Conservation (phyloP, 1,140 invertebrate species). For the Apis cerana region DNA sequence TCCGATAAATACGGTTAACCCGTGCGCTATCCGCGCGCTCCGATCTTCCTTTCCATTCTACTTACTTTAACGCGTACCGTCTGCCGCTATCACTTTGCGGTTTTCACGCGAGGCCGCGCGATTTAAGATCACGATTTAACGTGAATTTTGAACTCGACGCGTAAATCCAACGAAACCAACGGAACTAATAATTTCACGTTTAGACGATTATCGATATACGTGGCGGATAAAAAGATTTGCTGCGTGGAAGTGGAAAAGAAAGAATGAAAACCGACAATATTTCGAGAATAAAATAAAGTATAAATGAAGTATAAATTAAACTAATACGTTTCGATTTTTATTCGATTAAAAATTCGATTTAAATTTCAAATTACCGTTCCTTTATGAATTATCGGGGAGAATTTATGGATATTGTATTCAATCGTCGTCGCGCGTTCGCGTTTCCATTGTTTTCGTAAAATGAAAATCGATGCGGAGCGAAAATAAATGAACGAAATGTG, state of each 20-base stretch:
- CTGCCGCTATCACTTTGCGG: constrained; percentile 28
- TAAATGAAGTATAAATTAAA: neutral
- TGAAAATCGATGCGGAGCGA: neutral
- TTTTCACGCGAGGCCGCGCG: constrained; percentile 13
- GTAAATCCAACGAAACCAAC: too few species aligned
- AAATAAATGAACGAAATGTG: neutral
- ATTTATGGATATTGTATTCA: neutral
- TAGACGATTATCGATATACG: too few species aligned
- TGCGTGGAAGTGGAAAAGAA: neutral
- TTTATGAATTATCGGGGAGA: neutral
- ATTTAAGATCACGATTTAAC: constrained; percentile 10
- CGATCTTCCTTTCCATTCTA: constrained; percentile 34
- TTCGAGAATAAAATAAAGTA: neutral
- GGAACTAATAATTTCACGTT: too few species aligned
- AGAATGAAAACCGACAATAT: neutral
- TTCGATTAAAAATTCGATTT: neutral
- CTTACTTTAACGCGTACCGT: constrained; percentile 28
- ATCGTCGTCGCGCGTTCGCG: neutral
- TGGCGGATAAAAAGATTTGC: neutral
- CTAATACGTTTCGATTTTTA: neutral
- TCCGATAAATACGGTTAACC: constrained; percentile 49
- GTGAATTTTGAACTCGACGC: neutral
- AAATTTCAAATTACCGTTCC: neutral
- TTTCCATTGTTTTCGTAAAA: neutral
- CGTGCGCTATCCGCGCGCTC: neutral